Base-by-base conservation (phyloP, 2,113 vertebrate genomes). In the Vanacampus margaritifer region DNA sequence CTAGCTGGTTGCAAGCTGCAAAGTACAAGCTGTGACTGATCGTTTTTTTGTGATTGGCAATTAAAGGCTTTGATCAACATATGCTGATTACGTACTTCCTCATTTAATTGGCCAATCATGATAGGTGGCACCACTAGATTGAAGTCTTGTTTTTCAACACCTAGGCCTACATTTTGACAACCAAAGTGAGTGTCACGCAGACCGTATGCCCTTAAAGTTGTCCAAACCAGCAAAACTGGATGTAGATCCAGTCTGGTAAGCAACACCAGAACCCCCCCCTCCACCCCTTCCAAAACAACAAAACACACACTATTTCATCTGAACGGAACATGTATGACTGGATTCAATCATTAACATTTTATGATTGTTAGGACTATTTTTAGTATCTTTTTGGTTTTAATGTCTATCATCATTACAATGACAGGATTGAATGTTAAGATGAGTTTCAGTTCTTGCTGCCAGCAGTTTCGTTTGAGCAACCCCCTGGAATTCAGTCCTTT, bases 401-500 rank as follows among this genome's bases (percentile, higher is more conserved):
- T 45, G 62, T 21, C 32, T 35, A 28, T 43, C 6, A 64, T 14
- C 12, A 9, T 48, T 48, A 8, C 43, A 17, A 35, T 24, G 12
- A 64, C 62, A 64, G 11, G 36, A 24, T 23, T 45, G 24, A 60
- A 37, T 36, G 41, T 50, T 73, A 16, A 68, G 17, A 45, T 2
- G 21, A 73, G 69, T 72, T 69, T 60, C 35, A 73, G 60, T 51
- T 36, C 51, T 0, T 58, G 24, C 17, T 66, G 46, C 70, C 56
- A 57, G 74, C 59, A 71, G 70, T 37, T 71, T 65, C 1, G 0
- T 78, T 73, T 76, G 63, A 71, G 64, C 74, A 75, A 81, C 79
- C 70, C 69, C 65, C 80, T 39, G 67, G 82, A 88, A 87, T 88
- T 78, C 69, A 58, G 71, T 78, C 74, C 67, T 81, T 67, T 70